phyloP scores from a whole-genome alignment of 2,797 vertebrate genomes.

The Enteromius anoplus region DNA sequence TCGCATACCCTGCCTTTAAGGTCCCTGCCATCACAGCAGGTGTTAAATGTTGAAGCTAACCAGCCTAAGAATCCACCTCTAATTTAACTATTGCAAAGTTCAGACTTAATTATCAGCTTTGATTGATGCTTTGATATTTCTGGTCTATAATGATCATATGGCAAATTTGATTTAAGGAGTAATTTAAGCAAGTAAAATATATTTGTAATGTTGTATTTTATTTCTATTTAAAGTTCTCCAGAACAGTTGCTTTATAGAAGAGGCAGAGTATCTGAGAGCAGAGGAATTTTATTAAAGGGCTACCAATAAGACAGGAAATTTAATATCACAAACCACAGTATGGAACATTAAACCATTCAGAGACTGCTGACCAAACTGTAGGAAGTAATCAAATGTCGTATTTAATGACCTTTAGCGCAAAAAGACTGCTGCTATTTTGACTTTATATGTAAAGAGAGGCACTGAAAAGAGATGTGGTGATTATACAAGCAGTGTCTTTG shows the following conservation, averaged over 20 bases:
- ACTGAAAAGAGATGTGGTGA: not conserved
- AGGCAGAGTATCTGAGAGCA: not conserved
- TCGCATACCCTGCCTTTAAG: not conserved
- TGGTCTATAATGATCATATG: not conserved
- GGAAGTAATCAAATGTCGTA: not conserved
- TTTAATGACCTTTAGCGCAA: slow-evolving; percentile 9
- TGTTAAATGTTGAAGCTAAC: not conserved
- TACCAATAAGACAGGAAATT: not conserved
- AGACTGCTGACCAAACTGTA: slow-evolving; percentile 2
- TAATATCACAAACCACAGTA: not conserved
- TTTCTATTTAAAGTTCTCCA: not conserved
- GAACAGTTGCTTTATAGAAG: not conserved
- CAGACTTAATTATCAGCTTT: not conserved
- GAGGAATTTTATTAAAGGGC: slow-evolving; percentile 4
- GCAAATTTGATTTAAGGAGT: not conserved
- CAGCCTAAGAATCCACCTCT: not conserved
- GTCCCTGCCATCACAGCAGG: not conserved
- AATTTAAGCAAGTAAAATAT: not conserved
- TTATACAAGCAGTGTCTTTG: not conserved
- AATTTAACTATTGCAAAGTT: not conserved
- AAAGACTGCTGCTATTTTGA: not conserved
- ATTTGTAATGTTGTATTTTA: too few relatives aligned
- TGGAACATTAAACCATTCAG: not conserved
- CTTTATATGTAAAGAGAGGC: not conserved
- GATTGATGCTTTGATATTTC: not conserved